Evolutionary conservation across 1,140 invertebrate species (phyloP), one percentile per base, ranked within the genome.

Genomic region (Drosophila nigromelanica): DNA sequence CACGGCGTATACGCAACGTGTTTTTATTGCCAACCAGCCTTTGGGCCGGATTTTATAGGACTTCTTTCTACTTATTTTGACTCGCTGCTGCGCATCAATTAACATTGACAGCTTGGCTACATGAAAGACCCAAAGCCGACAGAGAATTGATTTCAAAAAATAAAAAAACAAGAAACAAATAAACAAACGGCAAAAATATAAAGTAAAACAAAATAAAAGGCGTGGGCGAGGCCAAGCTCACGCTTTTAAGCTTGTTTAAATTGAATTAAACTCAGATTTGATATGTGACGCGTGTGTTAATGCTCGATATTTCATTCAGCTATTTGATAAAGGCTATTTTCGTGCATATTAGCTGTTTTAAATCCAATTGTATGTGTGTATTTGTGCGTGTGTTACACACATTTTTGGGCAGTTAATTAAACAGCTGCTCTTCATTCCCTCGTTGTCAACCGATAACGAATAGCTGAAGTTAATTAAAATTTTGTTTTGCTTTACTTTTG

Each of bases 381-480:
- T 61, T 33, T 37, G 12, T 68, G 24, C 39, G 30, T 30, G 27
- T 50, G 12, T 54, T 42, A 21, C 12, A 35, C 47, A 15, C 47
- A 27, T 58, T 72, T 67, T 48, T 24, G 43, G 40, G 35, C n/a
- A 48, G 33, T 61, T 68, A 59, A 72, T 67, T 59, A 72, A 72
- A 67, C 39, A 33, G 10, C 15, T 21, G 12, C 48, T 10, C 11
- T 59, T 67, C 37, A 42, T 24, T 24, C 21, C 10, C 40, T 8
- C 40, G 39, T 30, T 55, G 52, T 58, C 47, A 73, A 55, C 24
- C 7, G 33, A 35, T 5, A n/a, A 21, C 55, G 51, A 61, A 58
- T 50, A 51, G 52, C 51, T 40, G 61, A 87, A 82, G 82, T 82
- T 86, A 86, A 86, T 86, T 86, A 74, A 86, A 86, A 78, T 82